Base-by-base conservation (phyloP, 2,888 invertebrate species). In the Stenchaetothrips biformis region DNA sequence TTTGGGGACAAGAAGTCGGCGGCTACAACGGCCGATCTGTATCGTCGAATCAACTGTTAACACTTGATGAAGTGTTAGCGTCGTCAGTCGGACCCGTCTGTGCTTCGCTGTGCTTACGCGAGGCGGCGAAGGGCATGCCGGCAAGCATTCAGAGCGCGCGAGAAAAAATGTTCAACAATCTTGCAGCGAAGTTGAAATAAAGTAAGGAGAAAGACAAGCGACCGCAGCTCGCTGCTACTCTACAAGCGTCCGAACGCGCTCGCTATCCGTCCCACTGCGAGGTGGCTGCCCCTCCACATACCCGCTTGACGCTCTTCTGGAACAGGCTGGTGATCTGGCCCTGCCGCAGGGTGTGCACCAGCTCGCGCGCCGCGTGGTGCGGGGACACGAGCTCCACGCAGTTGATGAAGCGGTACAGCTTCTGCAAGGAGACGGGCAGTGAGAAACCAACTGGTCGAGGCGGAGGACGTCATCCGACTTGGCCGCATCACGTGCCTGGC, bases 261-360 rank as follows among this genome's bases (percentile, higher is more conserved):
- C 37, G 37, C 37, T n/a, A n/a, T n/a, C n/a, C n/a, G n/a, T n/a
- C n/a, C n/a, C n/a, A n/a, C n/a, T n/a, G n/a, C n/a, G n/a, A n/a
- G n/a, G n/a, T n/a, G n/a, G n/a, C n/a, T n/a, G n/a, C n/a, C n/a
- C n/a, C n/a, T n/a, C n/a, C n/a, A 90, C 90, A 88, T 91, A 95
- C 95, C 92, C 95, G 91, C 90, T 95, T 96, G 79, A 96, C 96
- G 87, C 96, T 96, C 87, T 97, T 97, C 87, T 96, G 96, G 86
- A 97, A 97, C 78, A 97, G 89, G 82, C 95, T 95, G 49, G 96
- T 95, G 83, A 97, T 96, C 87, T 97, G 96, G 83, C 96, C 95
- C 86, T 95, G 96, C 82, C 94, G 90, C 80, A 97, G 91, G 11
- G 96, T 96, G 85, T 95, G 94, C 48, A 96, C 94, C 83, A 97